A percentile compares a stretch with the other conserved stretches of the same genome.
Evolutionary conservation across 2,888 invertebrate genomes (phyloP).

Genomic region (Hypsopygia costalis): DNA sequence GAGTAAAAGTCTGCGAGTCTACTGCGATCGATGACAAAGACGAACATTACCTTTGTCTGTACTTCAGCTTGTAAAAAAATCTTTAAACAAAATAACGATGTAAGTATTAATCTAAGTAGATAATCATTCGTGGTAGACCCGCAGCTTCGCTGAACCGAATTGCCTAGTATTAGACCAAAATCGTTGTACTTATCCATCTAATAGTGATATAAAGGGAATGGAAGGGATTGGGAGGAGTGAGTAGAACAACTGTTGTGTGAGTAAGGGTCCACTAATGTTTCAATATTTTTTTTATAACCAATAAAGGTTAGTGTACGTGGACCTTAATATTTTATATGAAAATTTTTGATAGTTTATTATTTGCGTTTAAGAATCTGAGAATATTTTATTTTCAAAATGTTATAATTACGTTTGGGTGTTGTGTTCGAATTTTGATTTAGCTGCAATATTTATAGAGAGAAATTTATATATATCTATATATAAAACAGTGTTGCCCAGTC

Average conservation of each 20-base stretch:
- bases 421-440: slow-evolving; percentile 21
- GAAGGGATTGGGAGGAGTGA: slow-evolving; percentile 36
- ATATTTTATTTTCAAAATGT: slow-evolving; percentile 26
- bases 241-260: slow-evolving; percentile 43
- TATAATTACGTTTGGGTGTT: slow-evolving; percentile 20
- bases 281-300: slow-evolving; percentile 17
- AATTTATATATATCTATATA: slow-evolving; percentile 14
- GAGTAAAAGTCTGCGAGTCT: too few species aligned
- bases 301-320: slow-evolving; percentile 19
- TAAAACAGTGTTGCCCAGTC: slow-evolving; percentile 29
- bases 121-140: neutral
- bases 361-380: slow-evolving; percentile 38
- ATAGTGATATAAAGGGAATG: slow-evolving; percentile 67
- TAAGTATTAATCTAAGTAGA: neutral
- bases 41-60: too few species aligned
- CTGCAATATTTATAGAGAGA: slow-evolving; percentile 12
- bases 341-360: slow-evolving; percentile 53
- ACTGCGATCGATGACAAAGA: too few species aligned
- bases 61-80: too few species aligned
- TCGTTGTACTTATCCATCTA: slow-evolving; percentile 74
- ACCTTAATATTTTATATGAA: slow-evolving; percentile 28
- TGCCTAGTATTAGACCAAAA: slow-evolving; percentile 71
- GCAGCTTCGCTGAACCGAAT: slow-evolving; percentile 53
- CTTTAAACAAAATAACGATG: too few species aligned
- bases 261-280: slow-evolving; percentile 34